phyloP scores from a whole-genome alignment of 2,113 vertebrate genomes.

The Edolisoma coerulescens region DNA sequence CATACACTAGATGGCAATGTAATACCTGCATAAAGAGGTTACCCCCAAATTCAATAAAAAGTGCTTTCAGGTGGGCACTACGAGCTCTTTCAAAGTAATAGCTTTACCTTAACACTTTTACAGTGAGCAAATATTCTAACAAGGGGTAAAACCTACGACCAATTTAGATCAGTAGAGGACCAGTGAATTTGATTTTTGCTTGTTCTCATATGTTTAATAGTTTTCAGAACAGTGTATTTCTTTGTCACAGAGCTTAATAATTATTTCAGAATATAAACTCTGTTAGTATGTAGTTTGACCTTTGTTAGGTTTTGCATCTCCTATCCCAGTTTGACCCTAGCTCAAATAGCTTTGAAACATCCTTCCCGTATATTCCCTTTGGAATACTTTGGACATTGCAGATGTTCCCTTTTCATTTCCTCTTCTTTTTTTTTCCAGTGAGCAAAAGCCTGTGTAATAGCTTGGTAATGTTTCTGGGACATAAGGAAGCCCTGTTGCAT shows the following conservation, averaged over 20 bases:
- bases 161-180: not conserved
- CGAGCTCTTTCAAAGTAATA: not conserved
- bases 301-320: not conserved
- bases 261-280: not conserved
- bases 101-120: not conserved
- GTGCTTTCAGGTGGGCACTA: not conserved
- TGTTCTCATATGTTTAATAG: not conserved
- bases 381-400: not conserved
- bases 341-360: constrained; percentile 22
- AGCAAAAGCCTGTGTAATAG: not conserved
- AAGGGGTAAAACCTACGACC: not conserved
- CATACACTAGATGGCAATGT: constrained; percentile 68
- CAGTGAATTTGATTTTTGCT: not conserved
- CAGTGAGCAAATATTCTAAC: not conserved
- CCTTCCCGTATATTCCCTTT: constrained; percentile 16
- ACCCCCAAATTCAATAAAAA: not conserved
- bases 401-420: constrained; percentile 43
- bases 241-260: not conserved
- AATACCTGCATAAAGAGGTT: not conserved
- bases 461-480: not conserved
- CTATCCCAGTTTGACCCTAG: constrained; percentile 12
- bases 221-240: not conserved
- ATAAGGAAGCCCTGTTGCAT: not conserved
- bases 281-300: not conserved
- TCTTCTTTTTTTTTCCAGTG: not conserved